Percentiles rank a stretch among this genome's conserved stretches.
phyloP scores from a whole-genome alignment of 2,113 vertebrate genomes.

The Cacatua alba region DNA sequence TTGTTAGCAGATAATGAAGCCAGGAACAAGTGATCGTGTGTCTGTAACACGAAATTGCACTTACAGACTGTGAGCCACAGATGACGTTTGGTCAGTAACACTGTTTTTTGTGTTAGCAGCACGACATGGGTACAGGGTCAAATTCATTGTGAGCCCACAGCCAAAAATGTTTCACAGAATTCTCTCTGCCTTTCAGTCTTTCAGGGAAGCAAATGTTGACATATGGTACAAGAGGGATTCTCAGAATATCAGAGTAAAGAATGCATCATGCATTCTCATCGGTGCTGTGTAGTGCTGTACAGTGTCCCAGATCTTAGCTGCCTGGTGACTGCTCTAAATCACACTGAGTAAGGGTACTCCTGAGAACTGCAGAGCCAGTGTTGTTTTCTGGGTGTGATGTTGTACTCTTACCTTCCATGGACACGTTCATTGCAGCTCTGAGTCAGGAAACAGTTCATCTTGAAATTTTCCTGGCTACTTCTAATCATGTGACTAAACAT shows the following conservation, averaged over 20 bases:
- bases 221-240: background rate
- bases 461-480: background rate
- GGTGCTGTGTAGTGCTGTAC: background rate
- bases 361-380: background rate
- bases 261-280: fast-evolving
- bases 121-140: background rate
- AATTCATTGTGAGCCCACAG: background rate
- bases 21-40: background rate
- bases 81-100: background rate
- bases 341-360: background rate
- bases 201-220: background rate
- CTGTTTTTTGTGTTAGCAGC: background rate
- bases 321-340: background rate
- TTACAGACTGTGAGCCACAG: background rate
- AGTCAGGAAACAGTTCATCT: background rate
- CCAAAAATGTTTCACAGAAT: background rate
- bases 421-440: background rate
- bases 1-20: background rate
- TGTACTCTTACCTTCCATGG: background rate
- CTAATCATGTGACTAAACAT: background rate
- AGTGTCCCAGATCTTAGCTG: background rate
- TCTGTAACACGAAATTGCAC: background rate
- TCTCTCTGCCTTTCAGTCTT: background rate
- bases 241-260: background rate
- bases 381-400: background rate